Percentiles rank a stretch among this genome's conserved stretches.
Conservation (phyloP, 1,140 invertebrate species). For the Hormaphis cornu region DNA sequence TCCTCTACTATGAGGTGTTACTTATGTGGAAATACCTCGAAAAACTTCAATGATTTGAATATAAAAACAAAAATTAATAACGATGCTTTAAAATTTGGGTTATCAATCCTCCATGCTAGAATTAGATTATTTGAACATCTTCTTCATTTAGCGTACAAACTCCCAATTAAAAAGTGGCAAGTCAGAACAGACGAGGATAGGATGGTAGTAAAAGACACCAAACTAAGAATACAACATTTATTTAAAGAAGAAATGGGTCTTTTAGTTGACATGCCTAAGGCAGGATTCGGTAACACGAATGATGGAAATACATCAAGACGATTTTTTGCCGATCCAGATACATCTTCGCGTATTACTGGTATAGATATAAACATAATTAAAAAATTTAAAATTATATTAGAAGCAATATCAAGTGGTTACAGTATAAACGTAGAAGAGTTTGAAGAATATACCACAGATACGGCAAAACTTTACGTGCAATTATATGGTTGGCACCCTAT, state of each 20-base stretch:
- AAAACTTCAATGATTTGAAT: slow-evolving; percentile 42
- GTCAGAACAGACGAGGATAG: slow-evolving; percentile 28
- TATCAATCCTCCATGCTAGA: not conserved
- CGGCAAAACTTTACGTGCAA: not conserved
- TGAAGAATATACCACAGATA: slow-evolving; percentile 33
- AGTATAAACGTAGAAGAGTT: slow-evolving; percentile 12
- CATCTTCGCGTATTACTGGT: not conserved
- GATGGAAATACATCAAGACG: not conserved
- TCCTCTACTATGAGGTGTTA: slow-evolving; percentile 38
- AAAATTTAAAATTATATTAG: not conserved
- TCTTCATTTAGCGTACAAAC: slow-evolving; percentile 29
- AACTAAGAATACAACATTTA: not conserved
- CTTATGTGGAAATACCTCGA: slow-evolving; percentile 41
- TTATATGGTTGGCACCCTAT: not conserved
- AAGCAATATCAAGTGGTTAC: not conserved
- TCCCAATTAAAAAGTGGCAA: not conserved
- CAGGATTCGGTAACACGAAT: not conserved
- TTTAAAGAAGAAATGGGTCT: not conserved
- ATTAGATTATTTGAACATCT: not conserved
- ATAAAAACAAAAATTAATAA: slow-evolving; percentile 35
- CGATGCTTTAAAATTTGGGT: not conserved
- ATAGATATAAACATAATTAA: not conserved
- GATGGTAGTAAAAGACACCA: slow-evolving; percentile 33
- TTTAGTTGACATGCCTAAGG: not conserved
- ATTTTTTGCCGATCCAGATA: not conserved